Conservation (phyloP, 2,888 invertebrate genomes). For the Watsonalla cultraria region DNA sequence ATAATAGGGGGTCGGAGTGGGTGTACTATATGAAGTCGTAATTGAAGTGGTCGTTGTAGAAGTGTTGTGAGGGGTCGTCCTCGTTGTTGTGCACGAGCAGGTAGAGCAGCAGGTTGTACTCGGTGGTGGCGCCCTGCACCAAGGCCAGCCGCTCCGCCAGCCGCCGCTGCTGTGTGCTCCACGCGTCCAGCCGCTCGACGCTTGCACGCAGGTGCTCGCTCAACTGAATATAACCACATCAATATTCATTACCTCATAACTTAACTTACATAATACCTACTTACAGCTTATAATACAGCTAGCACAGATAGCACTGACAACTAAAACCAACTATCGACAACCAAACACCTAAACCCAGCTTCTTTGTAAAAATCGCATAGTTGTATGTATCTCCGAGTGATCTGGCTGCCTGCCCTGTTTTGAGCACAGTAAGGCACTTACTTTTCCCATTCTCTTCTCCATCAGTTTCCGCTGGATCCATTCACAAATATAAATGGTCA, state of each 20-base stretch:
- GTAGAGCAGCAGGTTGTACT: conserved; percentile 60
- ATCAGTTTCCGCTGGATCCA: conserved; percentile 63
- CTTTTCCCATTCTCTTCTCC: conserved; percentile 60
- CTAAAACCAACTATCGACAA: no score
- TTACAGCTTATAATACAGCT: no score
- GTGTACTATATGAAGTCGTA: conserved; percentile 26
- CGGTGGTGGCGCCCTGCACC: conserved; percentile 53
- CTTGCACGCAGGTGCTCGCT: conserved; percentile 40
- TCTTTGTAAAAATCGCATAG: background rate
- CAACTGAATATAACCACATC: conserved; percentile 23
- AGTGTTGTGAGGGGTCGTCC: conserved; percentile 31
- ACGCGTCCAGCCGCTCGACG: conserved; percentile 45
- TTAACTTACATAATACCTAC: no score
- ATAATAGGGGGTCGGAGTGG: no score
- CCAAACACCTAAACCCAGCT: no score
- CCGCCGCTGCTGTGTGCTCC: conserved; percentile 54
- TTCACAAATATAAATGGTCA: conserved; percentile 48
- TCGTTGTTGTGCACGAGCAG: conserved; percentile 50
- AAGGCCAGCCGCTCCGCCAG: conserved; percentile 47
- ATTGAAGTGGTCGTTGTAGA: conserved; percentile 36
- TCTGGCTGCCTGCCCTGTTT: background rate
- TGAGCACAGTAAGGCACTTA: conserved; percentile 10
- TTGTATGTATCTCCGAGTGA: background rate
- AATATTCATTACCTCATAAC: background rate
- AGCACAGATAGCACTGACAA: no score